Base-by-base conservation (phyloP, 1,140 invertebrate species). In the Diuraphis noxia region DNA sequence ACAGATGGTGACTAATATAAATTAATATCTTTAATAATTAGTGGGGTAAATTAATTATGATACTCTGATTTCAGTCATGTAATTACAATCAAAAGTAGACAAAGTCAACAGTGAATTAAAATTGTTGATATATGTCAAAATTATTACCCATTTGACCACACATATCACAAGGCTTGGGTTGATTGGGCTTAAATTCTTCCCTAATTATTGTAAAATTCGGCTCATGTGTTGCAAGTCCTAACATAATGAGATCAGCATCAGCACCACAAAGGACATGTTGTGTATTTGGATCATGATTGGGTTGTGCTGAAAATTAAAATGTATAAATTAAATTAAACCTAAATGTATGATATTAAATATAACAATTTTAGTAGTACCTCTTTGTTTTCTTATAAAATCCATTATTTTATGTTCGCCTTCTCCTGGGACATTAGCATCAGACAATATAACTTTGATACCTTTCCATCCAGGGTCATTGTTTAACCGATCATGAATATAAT, bases 391-490 rank as follows among this genome's bases (percentile, higher is more conserved):
- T 92, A 99, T 99, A 94, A 96, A 99, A 94, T 99, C 98, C 99
- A 99, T 99, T 93, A 99, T 99, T 95, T 99, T 99, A 93, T 99
- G 99, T 94, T 99, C 99, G 38, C 99, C 99, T 95, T 99, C 99
- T 36, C 99, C 99, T 46, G 93, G 93, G 19, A 98, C 98, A 95
- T 99, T 99, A 3, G 99, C 99, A 95, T 99, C 99, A 23, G 98
- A 99, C 30, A 99, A 95, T 93, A 99, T 98, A 1, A 99, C 97
- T 94, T 99, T 98, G 91, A 99, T 96, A 72, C 96, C 96, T 93
- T 96, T 96, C 99, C 99, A 99, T 2, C 98, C 98, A 43, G 98
- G 97, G 94, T 99, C 97, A 94, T 95, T 99, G 93, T 99, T 99
- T 92, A 99, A 94, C 92, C 96, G 95, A 92, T 99, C 97, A 94